Conservation (phyloP, 2,888 invertebrate species). For the Helleia helle region DNA sequence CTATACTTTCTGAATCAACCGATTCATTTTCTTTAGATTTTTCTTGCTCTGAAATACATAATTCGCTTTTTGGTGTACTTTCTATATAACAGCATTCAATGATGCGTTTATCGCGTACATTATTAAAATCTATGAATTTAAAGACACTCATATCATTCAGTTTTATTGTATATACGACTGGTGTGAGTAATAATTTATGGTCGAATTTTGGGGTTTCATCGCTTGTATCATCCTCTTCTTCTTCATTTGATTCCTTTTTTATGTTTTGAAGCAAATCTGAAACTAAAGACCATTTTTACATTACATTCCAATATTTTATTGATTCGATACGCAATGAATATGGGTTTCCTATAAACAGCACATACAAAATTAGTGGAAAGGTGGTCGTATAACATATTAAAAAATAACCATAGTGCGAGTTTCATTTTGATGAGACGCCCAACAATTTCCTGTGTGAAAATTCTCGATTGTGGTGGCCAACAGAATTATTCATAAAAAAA, state of each 20-base stretch:
- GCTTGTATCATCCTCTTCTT: constrained; percentile 10
- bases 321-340: no score
- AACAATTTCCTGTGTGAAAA: no score
- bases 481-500: no score
- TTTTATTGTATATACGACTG: constrained; percentile 46
- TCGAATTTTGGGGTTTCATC: constrained; percentile 36
- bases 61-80: constrained; percentile 52
- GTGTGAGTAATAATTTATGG: constrained; percentile 46
- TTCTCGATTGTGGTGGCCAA: no score
- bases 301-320: no score
- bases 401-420: no score
- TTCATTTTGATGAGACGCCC: no score
- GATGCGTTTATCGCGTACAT: constrained; percentile 29
- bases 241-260: constrained; percentile 11
- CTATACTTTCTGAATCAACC: constrained; percentile 7
- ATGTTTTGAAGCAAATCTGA: constrained; percentile 14
- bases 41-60: no score
- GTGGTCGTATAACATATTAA: no score
- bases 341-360: no score
- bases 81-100: constrained; percentile 35
- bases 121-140: constrained; percentile 24
- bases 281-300: no score
- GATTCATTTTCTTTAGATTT: not conserved
- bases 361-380: no score
- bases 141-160: constrained; percentile 46